phyloP scores from a whole-genome alignment of 2,113 vertebrate species.

The Heterochromis multidens region DNA sequence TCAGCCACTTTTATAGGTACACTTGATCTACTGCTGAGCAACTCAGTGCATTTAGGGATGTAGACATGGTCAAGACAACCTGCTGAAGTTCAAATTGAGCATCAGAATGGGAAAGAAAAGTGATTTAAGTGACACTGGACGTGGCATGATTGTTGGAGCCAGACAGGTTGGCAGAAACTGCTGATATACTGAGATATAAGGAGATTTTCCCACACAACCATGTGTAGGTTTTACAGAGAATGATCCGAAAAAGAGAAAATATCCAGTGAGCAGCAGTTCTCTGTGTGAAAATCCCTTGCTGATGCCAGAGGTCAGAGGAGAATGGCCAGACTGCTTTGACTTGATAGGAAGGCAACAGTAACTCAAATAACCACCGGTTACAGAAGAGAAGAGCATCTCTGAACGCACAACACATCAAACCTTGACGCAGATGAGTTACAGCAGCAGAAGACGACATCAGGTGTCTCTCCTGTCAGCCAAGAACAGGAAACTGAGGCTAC shows the following conservation, averaged over 20 bases:
- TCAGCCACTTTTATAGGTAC: background rate
- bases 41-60: background rate
- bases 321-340: background rate
- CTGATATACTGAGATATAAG: background rate
- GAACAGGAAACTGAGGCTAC: too few species aligned
- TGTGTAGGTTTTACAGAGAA: background rate
- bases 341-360: background rate
- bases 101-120: background rate
- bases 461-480: too few species aligned
- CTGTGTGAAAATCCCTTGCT: background rate
- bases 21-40: background rate
- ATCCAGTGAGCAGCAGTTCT: background rate
- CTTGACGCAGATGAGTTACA: too few species aligned
- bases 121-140: background rate
- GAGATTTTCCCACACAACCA: background rate
- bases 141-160: background rate
- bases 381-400: background rate
- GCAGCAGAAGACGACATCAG: too few species aligned
- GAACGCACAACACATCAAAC: too few species aligned
- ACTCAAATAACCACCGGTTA: too few species aligned
- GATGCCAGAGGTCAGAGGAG: background rate
- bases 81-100: background rate
- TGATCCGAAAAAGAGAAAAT: background rate
- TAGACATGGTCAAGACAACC: background rate
- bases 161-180: background rate